These are phyloP conservation scores for Ostrea edulis DNA, from an alignment of 1,140 invertebrate species.

Conservation along the genomic window DNA sequence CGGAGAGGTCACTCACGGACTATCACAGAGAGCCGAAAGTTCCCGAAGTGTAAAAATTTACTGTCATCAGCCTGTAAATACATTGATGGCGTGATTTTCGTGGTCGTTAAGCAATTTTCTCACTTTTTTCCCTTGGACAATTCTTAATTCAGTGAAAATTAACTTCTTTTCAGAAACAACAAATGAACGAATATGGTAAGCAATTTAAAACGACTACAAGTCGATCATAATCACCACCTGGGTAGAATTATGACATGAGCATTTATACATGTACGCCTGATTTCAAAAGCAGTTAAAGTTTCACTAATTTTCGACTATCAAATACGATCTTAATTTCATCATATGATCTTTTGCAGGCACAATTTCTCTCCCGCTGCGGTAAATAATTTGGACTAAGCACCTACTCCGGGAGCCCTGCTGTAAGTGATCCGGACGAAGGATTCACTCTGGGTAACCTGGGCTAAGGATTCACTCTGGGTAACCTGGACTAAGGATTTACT, in stretches of 20 bases:
- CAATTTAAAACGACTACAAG: conserved; percentile 24
- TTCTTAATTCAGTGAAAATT: not conserved
- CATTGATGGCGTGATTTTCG: not conserved
- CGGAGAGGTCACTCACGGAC: not conserved
- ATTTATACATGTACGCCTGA: not conserved
- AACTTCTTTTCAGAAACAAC: conserved; percentile 16
- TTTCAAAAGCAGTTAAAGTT: not conserved
- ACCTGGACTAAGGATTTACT: too few relatives aligned
- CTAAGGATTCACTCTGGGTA: too few relatives aligned
- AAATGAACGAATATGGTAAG: not conserved
- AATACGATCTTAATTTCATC: not conserved
- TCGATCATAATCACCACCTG: not conserved
- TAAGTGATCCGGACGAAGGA: too few relatives aligned
- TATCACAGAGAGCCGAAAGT: not conserved
- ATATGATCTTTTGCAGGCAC: not conserved
- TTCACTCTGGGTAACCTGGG: too few relatives aligned
- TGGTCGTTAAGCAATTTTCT: not conserved
- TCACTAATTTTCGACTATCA: not conserved
- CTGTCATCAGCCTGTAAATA: not conserved
- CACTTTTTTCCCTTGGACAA: not conserved
- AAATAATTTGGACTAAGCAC: not conserved
- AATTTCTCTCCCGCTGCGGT: not conserved
- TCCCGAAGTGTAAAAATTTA: not conserved
- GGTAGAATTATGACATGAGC: not conserved
- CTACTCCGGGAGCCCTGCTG: too few relatives aligned